Conservation (phyloP, 2,797 vertebrate genomes). For the Neoniphon sammara region DNA sequence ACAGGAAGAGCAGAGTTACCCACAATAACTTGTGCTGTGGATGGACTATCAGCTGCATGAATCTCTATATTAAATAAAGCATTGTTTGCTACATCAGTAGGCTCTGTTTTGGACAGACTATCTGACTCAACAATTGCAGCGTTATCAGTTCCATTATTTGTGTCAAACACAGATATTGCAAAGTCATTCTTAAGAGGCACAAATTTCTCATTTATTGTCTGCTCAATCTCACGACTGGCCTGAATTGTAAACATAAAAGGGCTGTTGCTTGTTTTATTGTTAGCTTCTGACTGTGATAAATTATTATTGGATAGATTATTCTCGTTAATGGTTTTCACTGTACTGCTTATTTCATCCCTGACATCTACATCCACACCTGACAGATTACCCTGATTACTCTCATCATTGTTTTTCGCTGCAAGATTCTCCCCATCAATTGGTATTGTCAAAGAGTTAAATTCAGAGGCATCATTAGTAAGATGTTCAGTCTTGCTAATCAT, state of each 20-base stretch:
- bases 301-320: slow-evolving; percentile 6
- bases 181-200: slow-evolving; percentile 23
- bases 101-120: slow-evolving; percentile 24
- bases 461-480: neutral
- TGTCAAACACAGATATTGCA: slow-evolving; percentile 17
- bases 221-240: slow-evolving; percentile 2
- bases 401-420: slow-evolving; percentile 19
- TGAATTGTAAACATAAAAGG: slow-evolving; percentile 4
- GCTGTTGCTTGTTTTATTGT: slow-evolving; percentile 18
- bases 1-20: neutral
- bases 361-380: neutral
- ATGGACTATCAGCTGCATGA: slow-evolving; percentile 11
- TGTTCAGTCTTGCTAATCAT: slow-evolving; percentile 7
- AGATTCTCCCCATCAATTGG: slow-evolving; percentile 16
- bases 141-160: slow-evolving; percentile 23
- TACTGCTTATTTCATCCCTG: slow-evolving; percentile 27
- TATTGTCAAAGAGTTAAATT: slow-evolving; percentile 9
- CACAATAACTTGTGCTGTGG: neutral
- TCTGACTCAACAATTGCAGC: slow-evolving; percentile 21
- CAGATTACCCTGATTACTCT: slow-evolving; percentile 26
- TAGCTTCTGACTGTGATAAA: slow-evolving; percentile 12
- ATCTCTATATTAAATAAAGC: slow-evolving; percentile 14
- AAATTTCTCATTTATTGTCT: slow-evolving; percentile 25
- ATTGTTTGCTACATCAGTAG: slow-evolving; percentile 34
- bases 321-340: neutral